These are phyloP conservation scores for Heterotilapia buettikoferi DNA, from an alignment of 2,113 vertebrate genomes.

Conservation along the genomic window DNA sequence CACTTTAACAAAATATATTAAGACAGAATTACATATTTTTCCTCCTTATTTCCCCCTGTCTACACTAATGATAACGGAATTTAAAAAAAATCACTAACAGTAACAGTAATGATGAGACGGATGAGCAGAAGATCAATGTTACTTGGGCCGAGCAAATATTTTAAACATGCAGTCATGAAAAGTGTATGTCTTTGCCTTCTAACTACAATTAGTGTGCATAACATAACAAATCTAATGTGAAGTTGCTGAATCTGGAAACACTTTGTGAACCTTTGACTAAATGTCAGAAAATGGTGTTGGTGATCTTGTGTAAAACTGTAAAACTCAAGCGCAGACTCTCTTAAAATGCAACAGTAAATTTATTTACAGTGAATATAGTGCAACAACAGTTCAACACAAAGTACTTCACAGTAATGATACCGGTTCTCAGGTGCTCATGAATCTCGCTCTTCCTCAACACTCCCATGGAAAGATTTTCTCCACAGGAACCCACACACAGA, in stretches of 20 bases:
- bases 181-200: neutral
- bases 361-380: neutral
- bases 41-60: neutral
- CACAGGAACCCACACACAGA: neutral
- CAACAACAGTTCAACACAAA: neutral
- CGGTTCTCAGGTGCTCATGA: neutral
- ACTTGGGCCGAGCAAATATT: neutral
- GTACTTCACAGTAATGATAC: neutral
- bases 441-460: neutral
- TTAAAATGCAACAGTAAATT: neutral
- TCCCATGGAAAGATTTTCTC: neutral
- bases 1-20: neutral
- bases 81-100: neutral
- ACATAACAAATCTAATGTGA: neutral
- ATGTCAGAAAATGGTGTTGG: neutral
- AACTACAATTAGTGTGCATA: neutral
- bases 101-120: neutral
- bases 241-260: neutral
- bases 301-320: neutral
- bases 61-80: neutral
- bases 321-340: neutral
- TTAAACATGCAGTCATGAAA: neutral
- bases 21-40: neutral
- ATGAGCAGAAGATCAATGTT: neutral
- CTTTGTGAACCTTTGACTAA: neutral